These are phyloP conservation scores for Bombus waltoni DNA, from an alignment of 1,140 invertebrate genomes.

Conservation along the genomic window DNA sequence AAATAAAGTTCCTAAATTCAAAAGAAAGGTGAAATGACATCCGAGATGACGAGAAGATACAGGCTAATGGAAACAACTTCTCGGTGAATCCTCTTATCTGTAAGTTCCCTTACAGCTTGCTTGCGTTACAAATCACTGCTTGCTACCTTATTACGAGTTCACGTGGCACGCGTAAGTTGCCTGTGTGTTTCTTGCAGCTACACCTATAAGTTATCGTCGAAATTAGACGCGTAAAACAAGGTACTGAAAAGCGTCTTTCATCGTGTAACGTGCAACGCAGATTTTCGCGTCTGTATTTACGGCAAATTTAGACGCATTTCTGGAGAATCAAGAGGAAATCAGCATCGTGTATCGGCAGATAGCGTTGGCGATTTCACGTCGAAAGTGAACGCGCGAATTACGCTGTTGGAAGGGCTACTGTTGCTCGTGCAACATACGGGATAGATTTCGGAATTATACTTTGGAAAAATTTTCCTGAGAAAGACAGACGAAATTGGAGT, in stretches of 20 bases:
- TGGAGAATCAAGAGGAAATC: too few species aligned
- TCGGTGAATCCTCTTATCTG: neutral
- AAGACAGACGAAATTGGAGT: neutral
- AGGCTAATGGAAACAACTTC: neutral
- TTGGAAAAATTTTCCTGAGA: accelerated
- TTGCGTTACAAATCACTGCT: conserved; percentile 4
- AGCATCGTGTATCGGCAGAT: too few species aligned
- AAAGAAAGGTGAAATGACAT: neutral
- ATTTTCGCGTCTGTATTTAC: neutral
- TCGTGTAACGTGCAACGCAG: neutral
- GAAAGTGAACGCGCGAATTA: too few species aligned
- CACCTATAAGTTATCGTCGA: neutral
- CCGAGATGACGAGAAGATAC: too few species aligned
- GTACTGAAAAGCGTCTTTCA: neutral
- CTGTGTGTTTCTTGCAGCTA: neutral
- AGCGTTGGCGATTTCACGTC: too few species aligned
- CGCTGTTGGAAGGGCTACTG: neutral
- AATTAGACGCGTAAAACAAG: neutral
- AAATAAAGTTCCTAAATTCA: neutral
- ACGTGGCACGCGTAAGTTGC: neutral
- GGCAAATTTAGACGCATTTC: neutral
- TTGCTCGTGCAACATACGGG: neutral
- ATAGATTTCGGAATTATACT: too few species aligned
- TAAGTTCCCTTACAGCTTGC: neutral
- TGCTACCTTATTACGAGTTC: neutral